Percentiles rank a stretch among this genome's conserved stretches.
phyloP scores from a whole-genome alignment of 2,888 invertebrate genomes.

The Drosophila borealis region DNA sequence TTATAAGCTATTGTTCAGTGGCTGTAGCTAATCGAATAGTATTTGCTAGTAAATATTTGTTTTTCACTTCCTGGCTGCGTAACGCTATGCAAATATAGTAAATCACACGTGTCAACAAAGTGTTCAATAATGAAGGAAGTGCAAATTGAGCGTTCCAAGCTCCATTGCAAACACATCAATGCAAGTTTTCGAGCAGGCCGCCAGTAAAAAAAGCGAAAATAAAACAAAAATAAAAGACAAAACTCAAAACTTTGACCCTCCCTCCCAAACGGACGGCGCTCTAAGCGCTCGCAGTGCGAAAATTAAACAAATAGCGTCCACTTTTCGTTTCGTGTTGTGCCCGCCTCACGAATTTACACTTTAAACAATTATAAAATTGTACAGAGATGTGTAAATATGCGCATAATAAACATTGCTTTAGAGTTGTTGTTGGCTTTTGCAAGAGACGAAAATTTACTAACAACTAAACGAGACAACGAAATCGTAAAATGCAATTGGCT shows the following conservation, averaged over 20 bases:
- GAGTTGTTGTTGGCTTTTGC: constrained; percentile 43
- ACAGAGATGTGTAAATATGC: constrained; percentile 66
- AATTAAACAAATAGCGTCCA: constrained; percentile 64
- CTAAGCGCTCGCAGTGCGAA: constrained; percentile 59
- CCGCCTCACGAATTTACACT: constrained; percentile 74
- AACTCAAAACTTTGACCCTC: constrained; percentile 47
- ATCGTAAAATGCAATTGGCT: constrained; percentile 47
- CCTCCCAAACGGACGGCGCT: constrained; percentile 25
- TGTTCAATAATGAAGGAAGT: constrained; percentile 37
- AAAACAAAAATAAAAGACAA: constrained; percentile 21
- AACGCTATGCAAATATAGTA: constrained; percentile 33
- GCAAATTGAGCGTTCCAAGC: constrained; percentile 50
- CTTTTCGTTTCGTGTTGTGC: constrained; percentile 40
- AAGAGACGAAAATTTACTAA: constrained; percentile 52
- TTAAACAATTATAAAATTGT: constrained; percentile 74
- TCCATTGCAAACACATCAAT: constrained; percentile 19
- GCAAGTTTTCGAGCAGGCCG: constrained; percentile 15
- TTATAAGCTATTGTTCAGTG: constrained; percentile 1
- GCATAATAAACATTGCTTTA: constrained; percentile 63
- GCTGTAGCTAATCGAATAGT: constrained; percentile 19
- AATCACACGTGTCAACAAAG: constrained; percentile 34
- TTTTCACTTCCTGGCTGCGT: constrained; percentile 53
- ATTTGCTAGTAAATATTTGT: constrained; percentile 51
- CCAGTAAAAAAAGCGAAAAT: constrained; percentile 21
- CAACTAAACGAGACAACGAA: constrained; percentile 29